These are phyloP conservation scores for Stenodera caucasica DNA, from an alignment of 2,888 invertebrate genomes.

Conservation along the genomic window DNA sequence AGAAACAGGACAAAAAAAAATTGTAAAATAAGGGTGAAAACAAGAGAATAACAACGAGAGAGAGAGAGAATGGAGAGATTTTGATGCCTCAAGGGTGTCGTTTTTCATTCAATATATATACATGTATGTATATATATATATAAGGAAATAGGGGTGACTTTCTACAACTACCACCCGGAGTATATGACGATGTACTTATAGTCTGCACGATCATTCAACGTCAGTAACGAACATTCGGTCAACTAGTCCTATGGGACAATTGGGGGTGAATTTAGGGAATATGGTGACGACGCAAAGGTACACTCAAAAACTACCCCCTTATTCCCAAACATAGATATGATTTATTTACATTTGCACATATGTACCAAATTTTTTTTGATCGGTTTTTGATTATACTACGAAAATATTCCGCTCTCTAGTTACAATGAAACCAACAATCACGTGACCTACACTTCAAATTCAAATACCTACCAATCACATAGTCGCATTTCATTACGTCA, in stretches of 20 bases:
- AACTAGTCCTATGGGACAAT: slow-evolving; percentile 45
- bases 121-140: too few relatives aligned
- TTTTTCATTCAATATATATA: slow-evolving; percentile 1
- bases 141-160: slow-evolving; percentile 3
- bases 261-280: slow-evolving; percentile 23
- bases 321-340: neutral
- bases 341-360: neutral
- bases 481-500: too few relatives aligned
- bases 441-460: too few relatives aligned
- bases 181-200: slow-evolving; percentile 27
- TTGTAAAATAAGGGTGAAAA: too few relatives aligned
- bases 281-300: slow-evolving; percentile 14
- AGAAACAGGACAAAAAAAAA: neutral
- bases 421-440: too few relatives aligned
- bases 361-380: neutral
- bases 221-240: slow-evolving; percentile 48
- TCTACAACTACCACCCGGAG: neutral
- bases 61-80: neutral
- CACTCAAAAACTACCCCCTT: neutral
- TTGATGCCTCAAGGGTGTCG: slow-evolving; percentile 2
- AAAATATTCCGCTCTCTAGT: too few relatives aligned
- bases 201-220: slow-evolving; percentile 47
- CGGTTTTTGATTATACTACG: neutral
- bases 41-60: too few relatives aligned
- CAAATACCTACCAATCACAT: too few relatives aligned